A percentile compares a stretch with the other conserved stretches of the same genome.
Evolutionary conservation across 1,140 invertebrate species (phyloP).

Genomic region (Lepidurus couesii): DNA sequence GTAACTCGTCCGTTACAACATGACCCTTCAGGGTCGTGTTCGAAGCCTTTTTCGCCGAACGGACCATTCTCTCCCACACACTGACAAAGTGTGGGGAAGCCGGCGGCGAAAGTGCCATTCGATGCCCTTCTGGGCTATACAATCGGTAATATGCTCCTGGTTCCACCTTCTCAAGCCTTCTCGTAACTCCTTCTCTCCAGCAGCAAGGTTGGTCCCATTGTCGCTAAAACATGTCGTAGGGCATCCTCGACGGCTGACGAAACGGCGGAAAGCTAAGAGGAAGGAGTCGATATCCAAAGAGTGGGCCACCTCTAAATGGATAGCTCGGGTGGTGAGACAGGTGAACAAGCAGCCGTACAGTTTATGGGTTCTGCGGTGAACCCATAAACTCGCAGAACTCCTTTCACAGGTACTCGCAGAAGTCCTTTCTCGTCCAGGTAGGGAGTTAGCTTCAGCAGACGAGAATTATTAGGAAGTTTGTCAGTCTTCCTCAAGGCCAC

Average conservation of each 20-base stretch:
- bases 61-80: slow-evolving; percentile 19
- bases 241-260: slow-evolving; percentile 25
- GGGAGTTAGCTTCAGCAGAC: too few species aligned
- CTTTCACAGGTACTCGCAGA: too few species aligned
- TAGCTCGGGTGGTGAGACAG: neutral
- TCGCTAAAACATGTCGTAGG: slow-evolving; percentile 33
- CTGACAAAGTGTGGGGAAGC: slow-evolving; percentile 37
- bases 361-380: neutral
- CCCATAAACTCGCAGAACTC: too few species aligned
- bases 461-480: too few species aligned
- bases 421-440: too few species aligned
- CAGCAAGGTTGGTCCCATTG: slow-evolving; percentile 31
- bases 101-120: slow-evolving; percentile 36
- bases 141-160: neutral
- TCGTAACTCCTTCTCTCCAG: slow-evolving; percentile 23
- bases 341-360: slow-evolving; percentile 5
- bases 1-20: too few species aligned
- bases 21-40: too few species aligned
- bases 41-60: slow-evolving; percentile 29
- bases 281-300: slow-evolving; percentile 32
- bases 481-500: too few species aligned
- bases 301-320: neutral
- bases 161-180: slow-evolving; percentile 9
- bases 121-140: slow-evolving; percentile 24
- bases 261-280: slow-evolving; percentile 31